Base-by-base conservation (phyloP, 1,140 invertebrate genomes). In the Anoplophora glabripennis region DNA sequence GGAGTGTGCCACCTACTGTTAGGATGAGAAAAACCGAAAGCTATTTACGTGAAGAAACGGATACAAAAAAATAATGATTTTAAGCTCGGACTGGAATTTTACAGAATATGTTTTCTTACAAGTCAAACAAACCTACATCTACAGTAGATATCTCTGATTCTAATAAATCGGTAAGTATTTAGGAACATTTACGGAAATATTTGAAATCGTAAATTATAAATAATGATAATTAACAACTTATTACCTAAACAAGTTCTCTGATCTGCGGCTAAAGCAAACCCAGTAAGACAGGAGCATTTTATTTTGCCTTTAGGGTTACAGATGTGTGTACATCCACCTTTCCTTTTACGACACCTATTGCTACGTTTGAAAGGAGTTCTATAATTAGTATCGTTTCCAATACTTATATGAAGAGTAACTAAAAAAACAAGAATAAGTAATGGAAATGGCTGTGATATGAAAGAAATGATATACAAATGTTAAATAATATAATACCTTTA, bases 221-320 rank as follows among this genome's bases (percentile, higher is more conserved):
- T 10, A n/a, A 37, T 37, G 42, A 4, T 1, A 45, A 1, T 8
- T 45, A 12, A 9, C 2, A 48, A 48, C 11, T 33, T n/a, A 7
- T 33, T 49, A 49, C 47, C 47, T 11, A 12, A 34, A 34, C 47
- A 49, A 7, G 47, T 34, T 49, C 12, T 49, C 9, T 18, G 21
- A 49, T 49, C 33, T 35, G 10, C n/a, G 0, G 10, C 47, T n/a
- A 49, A 35, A 49, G 11, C 33, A n/a, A 49, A 49, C 12, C 47
- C 47, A 14, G 33, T n/a, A 8, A 49, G 17, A 34, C 47, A 49
- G 8, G 47, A 49, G 11, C 47, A 49, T 15, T 34, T 49, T 4
- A 33, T 34, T 7, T 7, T n/a, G 10, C 47, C 47, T 33, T 49
- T 35, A 11, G 47, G 21, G 35, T 49, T 33, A 49, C 47, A 49